Evolutionary conservation across 2,888 invertebrate species (phyloP).

Genomic region (Scaptomyza parva): DNA sequence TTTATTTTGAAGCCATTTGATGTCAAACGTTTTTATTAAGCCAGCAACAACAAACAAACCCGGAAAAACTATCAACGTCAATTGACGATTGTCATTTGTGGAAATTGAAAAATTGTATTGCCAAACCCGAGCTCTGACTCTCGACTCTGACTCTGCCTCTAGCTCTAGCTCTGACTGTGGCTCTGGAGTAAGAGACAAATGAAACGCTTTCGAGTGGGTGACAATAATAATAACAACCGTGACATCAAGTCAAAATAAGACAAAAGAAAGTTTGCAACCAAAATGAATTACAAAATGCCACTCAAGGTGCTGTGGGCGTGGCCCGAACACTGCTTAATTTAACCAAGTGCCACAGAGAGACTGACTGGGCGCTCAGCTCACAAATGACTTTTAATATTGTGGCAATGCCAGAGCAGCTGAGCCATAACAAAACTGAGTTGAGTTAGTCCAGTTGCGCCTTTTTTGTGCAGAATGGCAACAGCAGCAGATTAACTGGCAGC

Average conservation of each 20-base stretch:
- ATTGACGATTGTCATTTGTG: conserved; percentile 69
- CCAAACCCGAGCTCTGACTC: conserved; percentile 29
- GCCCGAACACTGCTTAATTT: conserved; percentile 37
- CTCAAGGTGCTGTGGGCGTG: conserved; percentile 54
- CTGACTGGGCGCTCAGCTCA: background rate
- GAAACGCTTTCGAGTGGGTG: conserved; percentile 44
- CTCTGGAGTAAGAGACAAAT: conserved; percentile 19
- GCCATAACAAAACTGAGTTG: conserved; percentile 26
- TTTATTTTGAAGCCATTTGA: conserved; percentile 33
- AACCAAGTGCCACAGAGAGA: conserved; percentile 37
- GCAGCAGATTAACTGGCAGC: conserved; percentile 62
- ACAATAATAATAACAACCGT: conserved; percentile 14
- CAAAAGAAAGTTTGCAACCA: conserved; percentile 50
- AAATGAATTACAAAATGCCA: conserved; percentile 58
- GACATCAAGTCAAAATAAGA: conserved; percentile 10
- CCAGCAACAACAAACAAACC: conserved; percentile 31
- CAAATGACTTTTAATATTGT: conserved; percentile 52
- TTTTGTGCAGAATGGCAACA: conserved; percentile 3
- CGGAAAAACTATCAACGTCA: conserved; percentile 72
- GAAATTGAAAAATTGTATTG: conserved; percentile 72
- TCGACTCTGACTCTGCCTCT: too few relatives aligned
- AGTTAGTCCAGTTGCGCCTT: conserved; percentile 48
- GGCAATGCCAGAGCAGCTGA: conserved; percentile 24
- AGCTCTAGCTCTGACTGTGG: too few relatives aligned
- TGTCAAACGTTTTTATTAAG: conserved; percentile 70